phyloP scores from a whole-genome alignment of 2,888 invertebrate species.

The Hesperia comma region DNA sequence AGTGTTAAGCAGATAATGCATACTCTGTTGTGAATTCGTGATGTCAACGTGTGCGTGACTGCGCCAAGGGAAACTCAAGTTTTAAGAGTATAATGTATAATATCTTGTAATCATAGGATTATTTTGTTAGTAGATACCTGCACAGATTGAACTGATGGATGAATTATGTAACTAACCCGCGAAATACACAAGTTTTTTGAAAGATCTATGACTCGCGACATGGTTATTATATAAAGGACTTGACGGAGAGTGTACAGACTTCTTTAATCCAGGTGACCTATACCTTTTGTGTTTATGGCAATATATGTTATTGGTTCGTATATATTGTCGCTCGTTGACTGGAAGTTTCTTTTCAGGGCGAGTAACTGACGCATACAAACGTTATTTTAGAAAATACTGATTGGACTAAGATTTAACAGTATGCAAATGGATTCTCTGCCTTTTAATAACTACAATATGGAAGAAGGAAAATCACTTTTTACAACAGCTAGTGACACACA shows the following conservation, averaged over 20 bases:
- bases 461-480: slow-evolving; percentile 62
- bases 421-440: slow-evolving; percentile 55
- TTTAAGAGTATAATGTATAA: background rate
- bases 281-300: slow-evolving; percentile 19
- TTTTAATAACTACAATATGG: slow-evolving; percentile 57
- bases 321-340: slow-evolving; percentile 21
- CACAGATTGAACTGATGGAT: too few species aligned
- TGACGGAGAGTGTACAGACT: background rate
- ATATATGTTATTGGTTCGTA: slow-evolving; percentile 9
- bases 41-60: background rate
- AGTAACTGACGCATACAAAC: background rate
- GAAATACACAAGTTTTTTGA: too few species aligned
- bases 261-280: slow-evolving; percentile 10
- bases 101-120: background rate
- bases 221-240: too few species aligned
- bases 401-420: background rate
- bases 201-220: too few species aligned
- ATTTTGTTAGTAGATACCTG: background rate
- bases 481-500: slow-evolving; percentile 59
- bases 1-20: background rate
- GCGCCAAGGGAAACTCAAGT: background rate
- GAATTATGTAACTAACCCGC: too few species aligned
- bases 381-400: slow-evolving; percentile 1
- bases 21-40: background rate
- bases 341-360: slow-evolving; percentile 38